Base-by-base conservation (phyloP, 2,888 invertebrate species). In the Taphrorychus bicolor region DNA sequence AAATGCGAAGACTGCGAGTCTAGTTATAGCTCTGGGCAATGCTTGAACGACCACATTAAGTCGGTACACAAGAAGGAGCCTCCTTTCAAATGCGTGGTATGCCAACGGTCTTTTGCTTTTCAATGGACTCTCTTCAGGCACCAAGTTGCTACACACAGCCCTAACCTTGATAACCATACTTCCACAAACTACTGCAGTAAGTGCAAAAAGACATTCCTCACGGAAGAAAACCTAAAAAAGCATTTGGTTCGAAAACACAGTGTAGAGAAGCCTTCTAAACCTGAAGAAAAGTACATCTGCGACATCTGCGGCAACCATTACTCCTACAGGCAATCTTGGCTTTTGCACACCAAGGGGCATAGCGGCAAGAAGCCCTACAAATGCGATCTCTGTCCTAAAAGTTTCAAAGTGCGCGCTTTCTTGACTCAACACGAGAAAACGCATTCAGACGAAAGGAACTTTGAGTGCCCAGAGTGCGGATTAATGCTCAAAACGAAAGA, bases 321-420 rank as follows among this genome's bases (percentile, higher is more conserved):
- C 60, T 65, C 73, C 0, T 73, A 73, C 1, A 72, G 70, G 9
- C 75, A 76, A 45, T 75, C 75, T 42, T 72, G 73, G 57, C 74
- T 76, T 48, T 72, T 73, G 40, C 78, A 78, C 49, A 71, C 66
- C 45, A 70, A 59, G 9, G 68, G 60, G 9, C 70, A 70, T 58
- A 63, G 82, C 0, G 85, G 85, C 1, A 80, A 84, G 17, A 86
- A 85, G 71, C 86, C 87, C 0, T 76, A 75, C 65, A 71, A 70
- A 4, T 78, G 79, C 58, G 70, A 72, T 4, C 73, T 74, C 59
- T 78, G 79, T 58, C 69, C 84, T 52, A 86, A 86, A 74, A 85
- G 84, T 0, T 87, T 86, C 79, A 86, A 85, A 45, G 74, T 75
- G 41, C 76, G 76, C 24, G 75, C 75, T 24, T 75, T 74, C 41